Evolutionary conservation across 2,113 vertebrate genomes (phyloP).

Genomic region (Tachycineta bicolor): DNA sequence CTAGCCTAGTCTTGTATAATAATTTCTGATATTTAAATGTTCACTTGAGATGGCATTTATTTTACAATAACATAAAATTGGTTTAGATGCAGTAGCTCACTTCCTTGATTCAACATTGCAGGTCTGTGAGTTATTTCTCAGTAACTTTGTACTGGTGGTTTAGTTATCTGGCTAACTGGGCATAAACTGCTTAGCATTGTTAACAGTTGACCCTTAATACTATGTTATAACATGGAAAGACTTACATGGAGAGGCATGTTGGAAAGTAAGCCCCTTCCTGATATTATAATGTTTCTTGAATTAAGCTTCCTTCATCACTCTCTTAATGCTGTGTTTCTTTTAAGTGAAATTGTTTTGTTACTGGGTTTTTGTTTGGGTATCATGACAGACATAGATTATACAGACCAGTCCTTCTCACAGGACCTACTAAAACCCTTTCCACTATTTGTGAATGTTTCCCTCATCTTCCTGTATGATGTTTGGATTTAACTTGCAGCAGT

Average conservation of each 20-base stretch:
- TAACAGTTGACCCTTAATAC: not conserved
- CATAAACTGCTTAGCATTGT: not conserved
- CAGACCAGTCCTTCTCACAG: not conserved
- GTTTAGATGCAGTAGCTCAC: not conserved
- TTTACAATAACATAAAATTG: not conserved
- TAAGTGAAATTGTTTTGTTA: not conserved
- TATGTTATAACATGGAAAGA: not conserved
- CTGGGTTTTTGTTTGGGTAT: not conserved
- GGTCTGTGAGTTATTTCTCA: not conserved
- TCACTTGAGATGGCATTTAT: not conserved
- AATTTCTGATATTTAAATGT: not conserved
- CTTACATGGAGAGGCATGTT: not conserved
- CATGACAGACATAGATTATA: not conserved
- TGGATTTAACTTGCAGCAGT: not conserved
- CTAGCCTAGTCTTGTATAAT: not conserved
- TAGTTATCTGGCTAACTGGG: not conserved
- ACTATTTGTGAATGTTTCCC: not conserved
- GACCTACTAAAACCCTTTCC: not conserved
- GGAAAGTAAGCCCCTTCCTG: not conserved
- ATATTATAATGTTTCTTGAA: not conserved
- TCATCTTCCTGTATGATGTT: not conserved
- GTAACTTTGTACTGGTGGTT: accelerated
- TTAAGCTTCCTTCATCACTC: not conserved
- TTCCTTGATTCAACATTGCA: not conserved
- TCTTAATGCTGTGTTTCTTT: not conserved